A percentile compares a stretch with the other conserved stretches of the same genome.
phyloP scores from a whole-genome alignment of 2,888 invertebrate genomes.

The Seladonia tumulorum region DNA sequence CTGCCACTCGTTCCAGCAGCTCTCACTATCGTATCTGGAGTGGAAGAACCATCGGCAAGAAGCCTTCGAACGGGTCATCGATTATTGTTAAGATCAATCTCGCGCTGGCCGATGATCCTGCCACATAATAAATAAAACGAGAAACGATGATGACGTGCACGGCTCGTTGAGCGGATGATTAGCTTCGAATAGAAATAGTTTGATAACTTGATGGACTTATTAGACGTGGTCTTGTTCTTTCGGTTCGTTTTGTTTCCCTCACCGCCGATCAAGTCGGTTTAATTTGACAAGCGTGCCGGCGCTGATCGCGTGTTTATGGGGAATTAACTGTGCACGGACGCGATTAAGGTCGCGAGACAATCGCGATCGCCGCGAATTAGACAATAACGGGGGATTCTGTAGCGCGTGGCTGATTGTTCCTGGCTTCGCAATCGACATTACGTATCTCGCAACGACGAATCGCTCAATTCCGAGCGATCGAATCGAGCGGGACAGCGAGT shows the following conservation, averaged over 20 bases:
- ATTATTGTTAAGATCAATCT: slow-evolving; percentile 18
- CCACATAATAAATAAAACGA: not conserved
- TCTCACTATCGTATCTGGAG: slow-evolving; percentile 22
- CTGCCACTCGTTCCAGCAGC: not conserved
- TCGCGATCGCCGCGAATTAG: slow-evolving; percentile 45
- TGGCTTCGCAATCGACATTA: slow-evolving; percentile 20
- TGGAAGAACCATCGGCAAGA: slow-evolving; percentile 25
- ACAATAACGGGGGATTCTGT: slow-evolving; percentile 45
- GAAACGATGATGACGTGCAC: too few relatives aligned
- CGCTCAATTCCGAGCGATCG: not conserved
- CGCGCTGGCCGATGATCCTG: not conserved
- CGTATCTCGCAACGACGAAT: not conserved
- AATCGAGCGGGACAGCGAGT: not conserved
- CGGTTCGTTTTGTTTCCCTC: not conserved
- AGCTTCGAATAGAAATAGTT: too few relatives aligned
- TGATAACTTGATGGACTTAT: too few relatives aligned
- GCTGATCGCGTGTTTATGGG: slow-evolving; percentile 40
- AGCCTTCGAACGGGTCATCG: slow-evolving; percentile 16
- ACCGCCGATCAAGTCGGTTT: not conserved
- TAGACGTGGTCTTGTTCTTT: not conserved
- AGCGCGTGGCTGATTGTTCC: slow-evolving; percentile 46
- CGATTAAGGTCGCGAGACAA: slow-evolving; percentile 42
- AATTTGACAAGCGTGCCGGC: slow-evolving; percentile 11
- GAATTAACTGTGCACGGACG: slow-evolving; percentile 43
- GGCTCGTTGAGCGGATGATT: too few relatives aligned